Conservation (phyloP, 2,797 vertebrate genomes). For the Erpetoichthys calabaricus region DNA sequence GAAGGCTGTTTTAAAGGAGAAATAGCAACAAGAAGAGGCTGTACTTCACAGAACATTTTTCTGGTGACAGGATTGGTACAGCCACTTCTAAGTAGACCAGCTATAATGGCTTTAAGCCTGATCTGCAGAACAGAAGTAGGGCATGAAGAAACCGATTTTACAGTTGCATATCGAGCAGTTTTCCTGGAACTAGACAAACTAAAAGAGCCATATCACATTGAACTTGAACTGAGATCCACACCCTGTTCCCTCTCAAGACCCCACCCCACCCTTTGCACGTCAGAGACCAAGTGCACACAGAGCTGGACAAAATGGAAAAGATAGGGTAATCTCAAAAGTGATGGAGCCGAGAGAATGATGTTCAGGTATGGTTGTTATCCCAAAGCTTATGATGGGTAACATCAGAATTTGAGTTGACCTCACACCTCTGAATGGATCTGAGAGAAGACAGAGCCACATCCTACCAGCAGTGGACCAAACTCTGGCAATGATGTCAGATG, state of each 20-base stretch:
- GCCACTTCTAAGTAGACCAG: slow-evolving; percentile 7
- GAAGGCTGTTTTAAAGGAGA: slow-evolving; percentile 3
- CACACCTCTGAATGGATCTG: slow-evolving; percentile 7
- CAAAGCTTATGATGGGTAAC: background rate
- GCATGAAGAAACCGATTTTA: slow-evolving; percentile 1
- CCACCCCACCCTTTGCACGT: slow-evolving; percentile 2
- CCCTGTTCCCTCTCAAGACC: background rate
- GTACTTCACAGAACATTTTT: background rate
- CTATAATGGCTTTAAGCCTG: slow-evolving; percentile 1
- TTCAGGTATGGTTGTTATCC: slow-evolving; percentile 1
- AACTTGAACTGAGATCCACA: background rate
- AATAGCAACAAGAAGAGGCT: background rate
- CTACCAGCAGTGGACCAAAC: slow-evolving; percentile 12
- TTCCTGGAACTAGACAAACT: slow-evolving; percentile 12
- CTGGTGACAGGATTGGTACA: slow-evolving; percentile 3
- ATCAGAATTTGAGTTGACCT: slow-evolving; percentile 7
- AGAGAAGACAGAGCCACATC: slow-evolving; percentile 12
- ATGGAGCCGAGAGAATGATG: slow-evolving; percentile 6
- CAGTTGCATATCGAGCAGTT: slow-evolving; percentile 2
- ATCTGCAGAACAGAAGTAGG: slow-evolving; percentile 5
- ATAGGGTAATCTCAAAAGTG: slow-evolving; percentile 11
- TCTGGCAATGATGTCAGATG: slow-evolving; percentile 12
- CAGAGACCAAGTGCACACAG: slow-evolving; percentile 7
- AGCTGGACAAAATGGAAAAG: slow-evolving; percentile 13
- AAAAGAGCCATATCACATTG: slow-evolving; percentile 5